Percentiles rank a stretch among this genome's conserved stretches.
Conservation (phyloP, 2,797 vertebrate species). For the Masticophis lateralis region DNA sequence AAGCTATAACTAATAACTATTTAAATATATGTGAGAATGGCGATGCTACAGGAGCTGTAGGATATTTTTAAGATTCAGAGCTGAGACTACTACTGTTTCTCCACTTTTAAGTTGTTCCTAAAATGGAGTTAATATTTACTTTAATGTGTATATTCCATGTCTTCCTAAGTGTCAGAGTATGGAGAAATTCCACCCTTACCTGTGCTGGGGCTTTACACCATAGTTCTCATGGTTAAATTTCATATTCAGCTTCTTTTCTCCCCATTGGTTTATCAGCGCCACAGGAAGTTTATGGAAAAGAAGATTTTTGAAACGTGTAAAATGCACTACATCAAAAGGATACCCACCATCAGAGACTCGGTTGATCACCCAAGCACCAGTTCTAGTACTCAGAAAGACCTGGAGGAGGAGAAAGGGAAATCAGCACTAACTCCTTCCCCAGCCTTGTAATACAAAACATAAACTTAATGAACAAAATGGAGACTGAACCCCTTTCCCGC, state of each 20-base stretch:
- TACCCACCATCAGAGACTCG: constrained; percentile 71
- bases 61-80: not conserved
- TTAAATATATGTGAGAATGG: not conserved
- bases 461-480: not conserved
- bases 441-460: not conserved
- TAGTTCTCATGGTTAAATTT: constrained; percentile 76
- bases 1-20: not conserved
- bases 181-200: constrained; percentile 53
- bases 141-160: not conserved
- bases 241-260: constrained; percentile 70
- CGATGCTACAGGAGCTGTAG: not conserved
- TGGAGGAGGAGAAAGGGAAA: constrained; percentile 38
- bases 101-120: not conserved
- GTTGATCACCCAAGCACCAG: constrained; percentile 77
- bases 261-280: constrained; percentile 64
- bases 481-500: not conserved
- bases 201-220: constrained; percentile 75
- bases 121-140: not conserved
- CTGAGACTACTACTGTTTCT: not conserved
- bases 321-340: constrained; percentile 71
- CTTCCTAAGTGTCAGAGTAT: not conserved
- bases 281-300: constrained; percentile 61
- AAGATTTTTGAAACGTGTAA: constrained; percentile 61
- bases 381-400: constrained; percentile 81
- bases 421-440: not conserved